These are phyloP conservation scores for Ophion obscuratus DNA, from an alignment of 2,888 invertebrate species.

Conservation along the genomic window DNA sequence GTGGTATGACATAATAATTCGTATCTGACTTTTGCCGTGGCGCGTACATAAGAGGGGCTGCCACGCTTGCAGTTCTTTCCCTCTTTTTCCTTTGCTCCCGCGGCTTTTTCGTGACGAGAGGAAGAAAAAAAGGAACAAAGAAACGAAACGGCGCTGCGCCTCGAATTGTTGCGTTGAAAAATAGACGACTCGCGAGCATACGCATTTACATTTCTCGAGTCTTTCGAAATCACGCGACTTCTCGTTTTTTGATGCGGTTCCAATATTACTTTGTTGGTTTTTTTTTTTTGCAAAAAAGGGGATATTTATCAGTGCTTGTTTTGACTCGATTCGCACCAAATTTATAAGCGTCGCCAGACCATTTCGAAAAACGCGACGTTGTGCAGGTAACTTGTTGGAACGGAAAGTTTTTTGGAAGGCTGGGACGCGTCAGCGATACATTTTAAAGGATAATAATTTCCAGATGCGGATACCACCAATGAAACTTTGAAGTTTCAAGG, in stretches of 20 bases:
- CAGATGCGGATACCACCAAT: no score
- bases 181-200: constrained; percentile 11
- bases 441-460: no score
- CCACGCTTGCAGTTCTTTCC: neutral
- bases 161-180: constrained; percentile 18
- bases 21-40: constrained; percentile 38
- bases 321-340: neutral
- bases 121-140: neutral
- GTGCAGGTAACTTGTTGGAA: neutral
- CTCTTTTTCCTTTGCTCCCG: constrained; percentile 7
- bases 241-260: neutral
- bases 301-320: neutral
- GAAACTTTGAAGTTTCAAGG: no score
- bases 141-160: constrained; percentile 36
- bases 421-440: no score
- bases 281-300: neutral
- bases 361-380: neutral
- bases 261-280: neutral
- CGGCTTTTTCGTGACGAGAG: constrained; percentile 42
- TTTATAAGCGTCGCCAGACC: neutral
- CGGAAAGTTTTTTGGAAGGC: no score
- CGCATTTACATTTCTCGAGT: neutral
- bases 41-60: neutral
- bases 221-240: neutral
- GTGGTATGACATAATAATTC: constrained; percentile 62